Percentiles rank a stretch among this genome's conserved stretches.
Conservation (phyloP, 2,113 vertebrate genomes). For the Odontesthes bonariensis region DNA sequence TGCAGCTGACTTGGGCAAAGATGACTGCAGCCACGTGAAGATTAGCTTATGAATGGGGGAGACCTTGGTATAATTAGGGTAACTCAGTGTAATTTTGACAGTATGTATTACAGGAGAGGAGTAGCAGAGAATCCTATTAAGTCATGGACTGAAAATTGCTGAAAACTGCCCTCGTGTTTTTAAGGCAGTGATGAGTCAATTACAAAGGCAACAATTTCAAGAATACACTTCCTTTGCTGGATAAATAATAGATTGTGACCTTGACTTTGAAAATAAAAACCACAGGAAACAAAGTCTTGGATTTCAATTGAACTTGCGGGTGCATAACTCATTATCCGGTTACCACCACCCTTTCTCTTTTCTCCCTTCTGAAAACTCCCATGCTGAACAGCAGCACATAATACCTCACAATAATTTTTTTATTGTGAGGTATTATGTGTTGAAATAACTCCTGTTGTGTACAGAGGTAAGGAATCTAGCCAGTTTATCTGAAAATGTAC, state of each 20-base stretch:
- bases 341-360: conserved; percentile 2
- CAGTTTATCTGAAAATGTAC: not conserved
- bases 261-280: conserved; percentile 62
- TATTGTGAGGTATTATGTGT: no score
- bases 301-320: conserved; percentile 62
- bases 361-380: not conserved
- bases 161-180: conserved; percentile 36
- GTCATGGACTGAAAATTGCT: conserved; percentile 32
- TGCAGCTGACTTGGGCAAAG: conserved; percentile 45
- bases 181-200: conserved; percentile 58
- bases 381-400: conserved; percentile 15
- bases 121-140: conserved; percentile 44
- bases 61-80: conserved; percentile 57
- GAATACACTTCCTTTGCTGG: conserved; percentile 55
- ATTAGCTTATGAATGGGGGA: conserved; percentile 45
- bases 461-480: not conserved
- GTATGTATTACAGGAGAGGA: conserved; percentile 47
- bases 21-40: conserved; percentile 57
- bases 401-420: not conserved
- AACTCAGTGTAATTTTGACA: conserved; percentile 61
- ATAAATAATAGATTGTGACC: conserved; percentile 76
- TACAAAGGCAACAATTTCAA: conserved; percentile 54
- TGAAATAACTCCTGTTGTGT: not conserved
- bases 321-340: conserved; percentile 24
- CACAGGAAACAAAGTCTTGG: conserved; percentile 54